These are phyloP conservation scores for Sanderia malayensis DNA, from an alignment of 30 jellyfish, hydroid and myxozoan species.

Conservation along the genomic window DNA sequence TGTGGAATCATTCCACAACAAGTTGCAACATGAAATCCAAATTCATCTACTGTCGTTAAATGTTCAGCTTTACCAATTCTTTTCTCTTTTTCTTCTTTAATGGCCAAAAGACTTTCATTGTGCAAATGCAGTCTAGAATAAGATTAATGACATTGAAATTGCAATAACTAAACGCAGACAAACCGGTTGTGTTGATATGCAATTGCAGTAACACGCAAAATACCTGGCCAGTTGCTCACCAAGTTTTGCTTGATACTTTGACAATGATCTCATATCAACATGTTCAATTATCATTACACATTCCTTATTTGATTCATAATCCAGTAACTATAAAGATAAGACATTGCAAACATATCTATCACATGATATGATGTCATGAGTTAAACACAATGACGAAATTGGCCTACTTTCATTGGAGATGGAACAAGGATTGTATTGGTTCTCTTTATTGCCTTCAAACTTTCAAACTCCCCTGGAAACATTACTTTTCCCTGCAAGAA, in stretches of 20 bases:
- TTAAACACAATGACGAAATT: too few species aligned
- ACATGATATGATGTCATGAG: too few species aligned
- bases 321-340: slow-evolving; percentile 7
- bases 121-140: slow-evolving; percentile 61
- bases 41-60: slow-evolving; percentile 10
- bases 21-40: slow-evolving; percentile 65
- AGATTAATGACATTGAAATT: too few species aligned
- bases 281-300: slow-evolving; percentile 34
- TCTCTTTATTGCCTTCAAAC: slow-evolving; percentile 40
- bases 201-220: too few species aligned
- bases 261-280: slow-evolving; percentile 34
- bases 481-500: slow-evolving; percentile 43
- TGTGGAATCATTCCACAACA: slow-evolving; percentile 73
- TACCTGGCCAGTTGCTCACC: slow-evolving; percentile 64
- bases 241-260: slow-evolving; percentile 37
- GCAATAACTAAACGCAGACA: too few species aligned
- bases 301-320: slow-evolving; percentile 3
- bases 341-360: too few species aligned
- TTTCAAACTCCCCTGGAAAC: slow-evolving; percentile 67
- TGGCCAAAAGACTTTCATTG: slow-evolving; percentile 19
- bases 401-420: slow-evolving; percentile 47
- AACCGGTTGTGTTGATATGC: too few species aligned
- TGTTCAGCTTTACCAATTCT: slow-evolving; percentile 10
- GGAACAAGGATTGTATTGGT: slow-evolving; percentile 56
- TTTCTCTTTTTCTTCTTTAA: background rate